Percentiles rank a stretch among this genome's conserved stretches.
These are phyloP conservation scores for Macquaria australasica DNA, from an alignment of 2,113 vertebrate species.

Conservation along the genomic window DNA sequence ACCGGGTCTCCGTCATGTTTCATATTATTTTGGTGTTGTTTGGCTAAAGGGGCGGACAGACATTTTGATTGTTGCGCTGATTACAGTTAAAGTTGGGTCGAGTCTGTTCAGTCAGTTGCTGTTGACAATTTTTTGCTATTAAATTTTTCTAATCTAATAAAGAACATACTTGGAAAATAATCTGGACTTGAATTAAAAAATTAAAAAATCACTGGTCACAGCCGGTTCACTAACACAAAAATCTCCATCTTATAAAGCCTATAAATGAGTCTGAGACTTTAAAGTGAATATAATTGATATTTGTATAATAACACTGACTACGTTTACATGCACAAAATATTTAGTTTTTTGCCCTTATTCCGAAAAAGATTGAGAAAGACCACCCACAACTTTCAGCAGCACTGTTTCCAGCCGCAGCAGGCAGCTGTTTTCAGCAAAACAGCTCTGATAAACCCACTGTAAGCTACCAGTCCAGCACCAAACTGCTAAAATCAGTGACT, in stretches of 20 bases:
- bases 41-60: not conserved
- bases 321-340: too few relatives aligned
- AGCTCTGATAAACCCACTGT: not conserved
- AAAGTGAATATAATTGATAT: too few relatives aligned
- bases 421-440: not conserved
- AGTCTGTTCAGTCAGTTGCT: not conserved
- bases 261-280: too few relatives aligned
- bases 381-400: not conserved
- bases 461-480: not conserved
- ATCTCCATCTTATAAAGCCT: not conserved
- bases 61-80: not conserved
- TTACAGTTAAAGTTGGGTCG: not conserved
- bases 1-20: not conserved
- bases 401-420: not conserved
- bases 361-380: too few relatives aligned
- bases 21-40: not conserved
- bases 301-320: too few relatives aligned
- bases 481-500: not conserved
- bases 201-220: too few relatives aligned
- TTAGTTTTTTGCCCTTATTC: too few relatives aligned
- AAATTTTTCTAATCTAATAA: too few relatives aligned
- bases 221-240: too few relatives aligned
- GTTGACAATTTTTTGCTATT: too few relatives aligned
- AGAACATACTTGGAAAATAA: too few relatives aligned
- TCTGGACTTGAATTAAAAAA: too few relatives aligned